phyloP scores from a whole-genome alignment of 2,797 vertebrate species.

The Pachyuromys duprasi region DNA sequence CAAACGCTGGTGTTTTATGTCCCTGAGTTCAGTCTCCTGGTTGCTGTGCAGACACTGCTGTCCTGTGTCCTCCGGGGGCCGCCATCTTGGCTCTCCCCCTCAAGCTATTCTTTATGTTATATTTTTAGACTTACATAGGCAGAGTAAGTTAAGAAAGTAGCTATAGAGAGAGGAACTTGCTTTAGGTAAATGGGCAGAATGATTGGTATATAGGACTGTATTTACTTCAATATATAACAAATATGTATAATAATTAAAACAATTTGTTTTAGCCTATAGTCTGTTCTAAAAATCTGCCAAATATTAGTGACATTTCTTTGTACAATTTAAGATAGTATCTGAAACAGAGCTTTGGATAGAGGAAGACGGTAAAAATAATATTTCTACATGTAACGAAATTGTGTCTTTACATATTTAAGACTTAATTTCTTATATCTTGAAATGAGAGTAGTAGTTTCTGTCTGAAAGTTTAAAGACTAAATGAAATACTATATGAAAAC shows the following conservation, averaged over 20 bases:
- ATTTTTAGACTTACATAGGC: background rate
- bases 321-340: background rate
- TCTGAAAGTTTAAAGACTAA: conserved; percentile 51
- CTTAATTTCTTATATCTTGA: background rate
- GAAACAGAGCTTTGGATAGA: background rate
- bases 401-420: background rate
- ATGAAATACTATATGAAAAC: conserved; percentile 5
- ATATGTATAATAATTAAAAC: background rate
- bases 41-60: too few relatives aligned
- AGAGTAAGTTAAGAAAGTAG: conserved; percentile 29
- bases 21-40: too few relatives aligned
- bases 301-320: conserved; percentile 47
- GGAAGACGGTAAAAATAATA: background rate
- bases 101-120: background rate
- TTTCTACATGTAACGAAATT: background rate
- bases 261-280: background rate
- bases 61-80: too few relatives aligned
- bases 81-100: too few relatives aligned
- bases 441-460: conserved; percentile 41
- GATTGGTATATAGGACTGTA: background rate
- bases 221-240: conserved; percentile 38
- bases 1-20: too few relatives aligned
- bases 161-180: conserved; percentile 2
- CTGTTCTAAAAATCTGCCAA: background rate
- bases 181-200: conserved; percentile 23